A percentile compares a stretch with the other conserved stretches of the same genome.
These are phyloP conservation scores for Calonectris borealis DNA, from an alignment of 2,113 vertebrate genomes.

Conservation along the genomic window DNA sequence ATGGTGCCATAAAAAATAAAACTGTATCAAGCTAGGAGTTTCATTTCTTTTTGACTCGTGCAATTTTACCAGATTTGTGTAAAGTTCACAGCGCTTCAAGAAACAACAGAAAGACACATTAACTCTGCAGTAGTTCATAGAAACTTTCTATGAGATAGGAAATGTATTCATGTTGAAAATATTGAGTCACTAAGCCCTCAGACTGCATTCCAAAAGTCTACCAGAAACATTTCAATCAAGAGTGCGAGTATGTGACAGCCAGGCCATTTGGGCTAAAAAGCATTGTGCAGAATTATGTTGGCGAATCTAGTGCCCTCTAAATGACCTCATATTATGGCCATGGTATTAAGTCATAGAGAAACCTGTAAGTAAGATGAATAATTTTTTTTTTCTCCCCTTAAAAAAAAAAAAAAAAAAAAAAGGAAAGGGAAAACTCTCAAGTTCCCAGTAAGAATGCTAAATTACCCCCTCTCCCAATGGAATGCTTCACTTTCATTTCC, in stretches of 20 bases:
- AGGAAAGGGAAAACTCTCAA: conserved; percentile 42
- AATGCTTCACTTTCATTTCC: conserved; percentile 83
- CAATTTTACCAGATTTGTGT: conserved; percentile 58
- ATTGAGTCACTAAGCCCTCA: conserved; percentile 79
- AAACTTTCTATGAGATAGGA: conserved; percentile 73
- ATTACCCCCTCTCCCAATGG: conserved; percentile 74
- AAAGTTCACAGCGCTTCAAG: conserved; percentile 53
- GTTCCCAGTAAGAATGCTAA: conserved; percentile 75
- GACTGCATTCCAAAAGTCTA: conserved; percentile 83
- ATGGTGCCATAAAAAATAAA: conserved; percentile 31
- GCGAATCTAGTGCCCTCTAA: conserved; percentile 76
- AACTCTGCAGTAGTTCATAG: conserved; percentile 70
- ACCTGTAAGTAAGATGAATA: conserved; percentile 67
- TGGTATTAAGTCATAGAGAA: conserved; percentile 74
- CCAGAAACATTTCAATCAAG: conserved; percentile 80
- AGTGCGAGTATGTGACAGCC: conserved; percentile 70
- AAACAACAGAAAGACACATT: conserved; percentile 69
- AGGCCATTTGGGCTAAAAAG: conserved; percentile 76
- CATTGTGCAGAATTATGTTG: conserved; percentile 71
- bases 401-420: neutral
- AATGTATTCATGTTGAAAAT: conserved; percentile 79
- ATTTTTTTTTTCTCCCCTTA: neutral
- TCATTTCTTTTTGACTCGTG: conserved; percentile 42
- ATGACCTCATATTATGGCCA: conserved; percentile 73
- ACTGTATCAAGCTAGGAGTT: neutral